Evolutionary conservation across 2,888 invertebrate genomes (phyloP), one percentile per base, ranked within the genome.

Genomic region (Hirtodrosophila histrioides): DNA sequence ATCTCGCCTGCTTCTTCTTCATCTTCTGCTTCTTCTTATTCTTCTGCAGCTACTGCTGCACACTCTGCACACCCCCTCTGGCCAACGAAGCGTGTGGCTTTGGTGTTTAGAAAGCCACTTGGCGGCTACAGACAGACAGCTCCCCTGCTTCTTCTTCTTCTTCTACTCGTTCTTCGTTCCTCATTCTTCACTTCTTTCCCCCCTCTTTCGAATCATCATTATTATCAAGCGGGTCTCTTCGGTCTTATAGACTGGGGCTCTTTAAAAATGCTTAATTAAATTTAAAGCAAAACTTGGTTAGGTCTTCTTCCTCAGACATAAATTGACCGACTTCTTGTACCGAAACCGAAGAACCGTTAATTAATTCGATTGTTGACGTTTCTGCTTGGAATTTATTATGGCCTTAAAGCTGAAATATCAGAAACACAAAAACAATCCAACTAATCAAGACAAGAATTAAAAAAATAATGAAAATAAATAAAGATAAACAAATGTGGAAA

Each of bases 251-350:
- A 37, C 45, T 40, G 27, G 27, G 23, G 40, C 71, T 58, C 50
- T 60, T 51, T 31, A 55, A 55, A 67, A 76, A 67, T 69, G 74
- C 69, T 71, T 88, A 86, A 84, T 84, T 86, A 80, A 86, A 84
- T 88, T 84, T 75, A 62, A 76, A 75, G 74, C 80, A 58, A 46
- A 65, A 54, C 65, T 53, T 58, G 64, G 39, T 41, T 33, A 40
- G 45, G 8, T 53, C 54, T 48, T 27, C 17, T 48, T 27, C 17
- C 43, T 27, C 36, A 46, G 40, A 54, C 31, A 31, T 53, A 60
- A 78, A 75, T 73, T 86, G 88, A 81, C 88, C 88, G 88, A 84
- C 67, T 88, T 84, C 75, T 81, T 72, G 67, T 70, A 68, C 77
- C 73, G 67, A 66, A 70, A 72, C 75, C 85, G 39, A 66, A 69